Percentiles rank a stretch among this genome's conserved stretches.
These are phyloP conservation scores for Tichodroma muraria DNA, from an alignment of 2,113 vertebrate species.

Conservation along the genomic window DNA sequence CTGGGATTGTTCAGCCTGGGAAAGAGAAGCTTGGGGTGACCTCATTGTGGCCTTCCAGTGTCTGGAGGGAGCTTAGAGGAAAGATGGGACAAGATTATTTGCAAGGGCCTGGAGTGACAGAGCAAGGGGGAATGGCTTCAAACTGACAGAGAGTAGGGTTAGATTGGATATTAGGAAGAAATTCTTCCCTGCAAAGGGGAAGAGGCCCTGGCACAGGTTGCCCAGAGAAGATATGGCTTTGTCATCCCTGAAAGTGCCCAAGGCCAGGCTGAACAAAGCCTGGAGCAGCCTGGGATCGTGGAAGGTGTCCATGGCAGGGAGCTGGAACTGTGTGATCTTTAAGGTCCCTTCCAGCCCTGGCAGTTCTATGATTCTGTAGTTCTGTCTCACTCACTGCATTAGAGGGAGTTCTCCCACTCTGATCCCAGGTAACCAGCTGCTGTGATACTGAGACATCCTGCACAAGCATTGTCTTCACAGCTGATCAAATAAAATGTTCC, in stretches of 20 bases:
- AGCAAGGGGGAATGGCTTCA: background rate
- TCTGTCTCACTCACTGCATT: background rate
- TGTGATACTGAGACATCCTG: background rate
- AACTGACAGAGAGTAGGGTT: background rate
- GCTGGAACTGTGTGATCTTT: background rate
- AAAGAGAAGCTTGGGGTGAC: background rate
- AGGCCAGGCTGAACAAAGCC: background rate
- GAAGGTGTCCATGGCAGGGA: background rate
- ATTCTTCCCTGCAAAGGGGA: no score
- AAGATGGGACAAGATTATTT: background rate
- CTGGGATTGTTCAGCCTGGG: background rate
- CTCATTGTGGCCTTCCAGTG: background rate
- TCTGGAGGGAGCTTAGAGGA: background rate
- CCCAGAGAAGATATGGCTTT: background rate
- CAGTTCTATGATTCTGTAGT: background rate
- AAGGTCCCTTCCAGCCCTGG: background rate
- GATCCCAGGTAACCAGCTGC: background rate
- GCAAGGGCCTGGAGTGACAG: background rate
- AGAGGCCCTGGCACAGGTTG: background rate
- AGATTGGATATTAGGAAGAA: background rate
- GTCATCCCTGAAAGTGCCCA: background rate
- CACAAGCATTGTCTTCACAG: background rate
- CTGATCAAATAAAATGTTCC: background rate
- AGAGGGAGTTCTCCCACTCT: background rate
- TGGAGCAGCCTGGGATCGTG: accelerated